These are phyloP conservation scores for Talpa occidentalis DNA, from an alignment of 2,113 vertebrate genomes.

Conservation along the genomic window DNA sequence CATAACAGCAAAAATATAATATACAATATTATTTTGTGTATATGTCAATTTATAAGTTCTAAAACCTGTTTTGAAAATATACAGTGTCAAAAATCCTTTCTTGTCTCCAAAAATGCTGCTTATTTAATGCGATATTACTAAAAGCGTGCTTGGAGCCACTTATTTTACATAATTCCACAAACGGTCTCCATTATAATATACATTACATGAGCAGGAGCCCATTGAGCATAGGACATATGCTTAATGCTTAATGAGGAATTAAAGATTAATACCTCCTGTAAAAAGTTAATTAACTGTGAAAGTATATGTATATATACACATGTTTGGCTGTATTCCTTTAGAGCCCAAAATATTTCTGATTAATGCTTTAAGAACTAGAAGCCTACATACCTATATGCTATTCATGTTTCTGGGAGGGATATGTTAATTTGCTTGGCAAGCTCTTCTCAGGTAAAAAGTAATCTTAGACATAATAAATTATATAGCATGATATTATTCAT, in stretches of 20 bases:
- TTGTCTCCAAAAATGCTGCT: background rate
- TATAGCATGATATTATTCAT: too few species aligned
- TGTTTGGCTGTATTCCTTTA: background rate
- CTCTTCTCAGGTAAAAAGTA: background rate
- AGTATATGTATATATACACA: background rate
- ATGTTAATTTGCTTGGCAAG: background rate
- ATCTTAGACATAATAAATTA: background rate
- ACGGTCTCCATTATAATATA: background rate
- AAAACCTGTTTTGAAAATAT: too few species aligned
- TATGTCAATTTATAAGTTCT: too few species aligned
- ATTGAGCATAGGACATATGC: background rate
- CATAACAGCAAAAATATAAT: too few species aligned
- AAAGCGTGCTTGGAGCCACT: background rate
- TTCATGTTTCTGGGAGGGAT: background rate
- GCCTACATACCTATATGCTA: accelerated
- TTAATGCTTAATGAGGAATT: background rate
- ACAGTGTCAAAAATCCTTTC: background rate
- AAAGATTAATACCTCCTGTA: background rate
- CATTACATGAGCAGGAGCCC: background rate
- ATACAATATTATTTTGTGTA: too few species aligned
- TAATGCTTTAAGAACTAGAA: too few species aligned
- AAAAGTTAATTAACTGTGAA: background rate
- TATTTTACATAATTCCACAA: background rate
- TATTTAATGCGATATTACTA: background rate
- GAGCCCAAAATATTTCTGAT: background rate